phyloP scores from a whole-genome alignment of 1,140 invertebrate genomes.

The Nebria ingens region DNA sequence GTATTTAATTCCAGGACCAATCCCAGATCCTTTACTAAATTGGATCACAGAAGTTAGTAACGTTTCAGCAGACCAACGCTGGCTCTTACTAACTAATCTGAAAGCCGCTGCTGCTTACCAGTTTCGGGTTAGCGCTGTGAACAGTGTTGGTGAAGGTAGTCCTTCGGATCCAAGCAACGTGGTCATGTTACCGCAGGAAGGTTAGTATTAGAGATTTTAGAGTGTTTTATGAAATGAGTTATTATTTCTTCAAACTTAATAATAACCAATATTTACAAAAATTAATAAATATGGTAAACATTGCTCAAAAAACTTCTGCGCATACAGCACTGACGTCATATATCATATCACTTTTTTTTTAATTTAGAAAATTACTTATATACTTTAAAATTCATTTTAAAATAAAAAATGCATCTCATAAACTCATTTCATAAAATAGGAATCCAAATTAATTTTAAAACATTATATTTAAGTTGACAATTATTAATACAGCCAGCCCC shows the following conservation, averaged over 20 bases:
- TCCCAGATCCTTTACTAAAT: constrained; percentile 67
- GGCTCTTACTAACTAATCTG: constrained; percentile 71
- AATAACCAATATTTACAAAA: too few relatives aligned
- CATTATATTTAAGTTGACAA: constrained; percentile 12
- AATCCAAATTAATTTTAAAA: background rate
- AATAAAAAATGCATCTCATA: too few relatives aligned
- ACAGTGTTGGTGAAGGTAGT: constrained; percentile 88
- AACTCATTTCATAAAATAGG: constrained; percentile 6
- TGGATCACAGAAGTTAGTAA: constrained; percentile 86
- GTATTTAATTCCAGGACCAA: constrained; percentile 52
- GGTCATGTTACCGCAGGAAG: constrained; percentile 85
- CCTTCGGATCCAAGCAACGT: constrained; percentile 79
- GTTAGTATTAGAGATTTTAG: too few relatives aligned
- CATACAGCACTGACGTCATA: too few relatives aligned
- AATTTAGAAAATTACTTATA: too few relatives aligned
- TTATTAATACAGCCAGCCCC: constrained; percentile 12
- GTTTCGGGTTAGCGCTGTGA: constrained; percentile 90
- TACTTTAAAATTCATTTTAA: too few relatives aligned
- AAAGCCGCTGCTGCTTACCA: constrained; percentile 93
- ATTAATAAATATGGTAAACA: too few relatives aligned
- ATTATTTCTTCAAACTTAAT: too few relatives aligned
- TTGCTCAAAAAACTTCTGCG: too few relatives aligned
- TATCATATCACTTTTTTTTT: too few relatives aligned
- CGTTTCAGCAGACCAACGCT: constrained; percentile 67
- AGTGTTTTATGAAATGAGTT: constrained; percentile 1